These are phyloP conservation scores for Muscicapa adusta DNA, from an alignment of 2,113 vertebrate genomes.

Conservation along the genomic window DNA sequence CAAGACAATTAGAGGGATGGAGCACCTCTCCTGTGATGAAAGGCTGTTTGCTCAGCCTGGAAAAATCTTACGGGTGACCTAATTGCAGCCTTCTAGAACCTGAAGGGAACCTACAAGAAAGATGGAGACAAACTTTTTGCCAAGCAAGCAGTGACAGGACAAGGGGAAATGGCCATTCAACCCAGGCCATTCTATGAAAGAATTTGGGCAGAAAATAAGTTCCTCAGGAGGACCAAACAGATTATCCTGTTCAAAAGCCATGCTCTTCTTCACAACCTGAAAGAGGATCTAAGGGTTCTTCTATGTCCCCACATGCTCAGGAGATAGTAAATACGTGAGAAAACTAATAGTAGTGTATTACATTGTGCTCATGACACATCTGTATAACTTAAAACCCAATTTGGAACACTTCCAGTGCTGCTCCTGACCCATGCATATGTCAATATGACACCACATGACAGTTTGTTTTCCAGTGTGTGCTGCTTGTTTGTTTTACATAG, in stretches of 20 bases:
- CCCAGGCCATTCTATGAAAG: not conserved
- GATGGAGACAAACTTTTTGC: not conserved
- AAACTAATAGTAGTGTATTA: not conserved
- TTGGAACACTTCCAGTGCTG: not conserved
- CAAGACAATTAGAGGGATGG: not conserved
- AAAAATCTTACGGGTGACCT: not conserved
- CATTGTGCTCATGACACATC: not conserved
- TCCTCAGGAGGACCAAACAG: not conserved
- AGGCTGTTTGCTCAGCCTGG: not conserved
- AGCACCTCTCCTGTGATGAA: not conserved
- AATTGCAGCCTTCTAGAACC: not conserved
- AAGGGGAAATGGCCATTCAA: not conserved
- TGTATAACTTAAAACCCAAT: not conserved
- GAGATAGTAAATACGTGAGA: not conserved
- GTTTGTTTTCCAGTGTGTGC: not conserved
- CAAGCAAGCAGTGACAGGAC: not conserved
- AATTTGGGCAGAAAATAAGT: not conserved
- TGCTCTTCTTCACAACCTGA: not conserved
- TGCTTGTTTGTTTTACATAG: not conserved
- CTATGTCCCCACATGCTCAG: not conserved
- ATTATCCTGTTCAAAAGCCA: not conserved
- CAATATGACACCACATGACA: not conserved
- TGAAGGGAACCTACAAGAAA: not conserved
- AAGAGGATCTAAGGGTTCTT: not conserved
- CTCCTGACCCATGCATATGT: not conserved